These are phyloP conservation scores for Theristus sp. DNA, from an alignment of 2,888 invertebrate species.

Conservation along the genomic window DNA sequence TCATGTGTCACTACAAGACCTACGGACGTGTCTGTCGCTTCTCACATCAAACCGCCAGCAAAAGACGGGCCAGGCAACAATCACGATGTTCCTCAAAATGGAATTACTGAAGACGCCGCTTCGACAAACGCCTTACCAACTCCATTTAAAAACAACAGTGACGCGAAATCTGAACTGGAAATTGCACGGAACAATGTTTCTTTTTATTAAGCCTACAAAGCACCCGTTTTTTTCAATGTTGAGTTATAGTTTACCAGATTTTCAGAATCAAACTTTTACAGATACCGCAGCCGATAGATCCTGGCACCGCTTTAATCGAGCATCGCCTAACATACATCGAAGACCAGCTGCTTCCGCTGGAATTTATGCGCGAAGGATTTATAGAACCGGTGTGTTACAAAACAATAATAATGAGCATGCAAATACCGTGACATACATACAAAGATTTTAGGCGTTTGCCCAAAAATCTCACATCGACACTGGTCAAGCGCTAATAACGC, in stretches of 20 bases:
- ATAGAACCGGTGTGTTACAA: not conserved
- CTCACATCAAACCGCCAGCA: too few relatives aligned
- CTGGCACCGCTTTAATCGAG: not conserved
- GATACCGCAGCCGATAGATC: too few relatives aligned
- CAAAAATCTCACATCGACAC: not conserved
- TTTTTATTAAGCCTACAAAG: too few relatives aligned
- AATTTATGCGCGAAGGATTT: not conserved
- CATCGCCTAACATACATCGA: not conserved
- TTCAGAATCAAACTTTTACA: too few relatives aligned
- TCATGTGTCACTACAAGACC: not conserved
- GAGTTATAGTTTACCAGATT: not conserved
- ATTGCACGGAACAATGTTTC: too few relatives aligned
- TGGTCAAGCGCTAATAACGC: not conserved
- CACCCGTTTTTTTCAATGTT: not conserved
- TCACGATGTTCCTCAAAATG: too few relatives aligned
- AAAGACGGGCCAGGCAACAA: too few relatives aligned
- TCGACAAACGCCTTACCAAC: too few relatives aligned
- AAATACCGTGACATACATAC: not conserved
- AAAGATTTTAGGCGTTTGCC: too few relatives aligned
- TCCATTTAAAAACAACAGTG: too few relatives aligned
- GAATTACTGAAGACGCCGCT: too few relatives aligned
- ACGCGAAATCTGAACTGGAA: too few relatives aligned
- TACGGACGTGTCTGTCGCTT: not conserved
- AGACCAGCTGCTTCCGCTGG: not conserved
- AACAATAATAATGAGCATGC: not conserved